A percentile compares a stretch with the other conserved stretches of the same genome.
phyloP scores from a whole-genome alignment of 2,797 vertebrate species.

The Macropus fuliginosus region DNA sequence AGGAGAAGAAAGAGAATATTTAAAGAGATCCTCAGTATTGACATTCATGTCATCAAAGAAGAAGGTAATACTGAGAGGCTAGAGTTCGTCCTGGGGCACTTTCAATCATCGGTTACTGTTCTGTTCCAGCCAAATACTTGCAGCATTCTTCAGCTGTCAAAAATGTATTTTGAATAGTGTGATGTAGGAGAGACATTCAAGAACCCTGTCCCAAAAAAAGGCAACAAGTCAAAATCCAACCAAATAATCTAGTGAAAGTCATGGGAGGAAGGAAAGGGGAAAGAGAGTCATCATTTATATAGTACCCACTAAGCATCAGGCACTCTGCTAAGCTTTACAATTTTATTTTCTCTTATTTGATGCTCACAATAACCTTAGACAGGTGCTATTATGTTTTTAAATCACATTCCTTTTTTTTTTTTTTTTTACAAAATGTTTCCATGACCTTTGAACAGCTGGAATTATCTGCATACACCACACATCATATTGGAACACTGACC shows the following conservation, averaged over 20 bases:
- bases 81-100: background rate
- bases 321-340: background rate
- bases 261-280: background rate
- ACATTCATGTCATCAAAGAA: background rate
- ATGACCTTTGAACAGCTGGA: constrained; percentile 93
- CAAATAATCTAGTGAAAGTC: background rate
- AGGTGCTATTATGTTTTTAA: background rate
- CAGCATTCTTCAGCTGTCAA: background rate
- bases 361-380: background rate
- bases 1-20: background rate
- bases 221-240: background rate
- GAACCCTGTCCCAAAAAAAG: background rate
- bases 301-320: too few relatives aligned
- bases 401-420: constrained; percentile 91
- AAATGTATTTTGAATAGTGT: background rate
- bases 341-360: background rate
- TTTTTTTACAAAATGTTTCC: constrained; percentile 90
- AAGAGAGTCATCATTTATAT: background rate
- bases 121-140: background rate
- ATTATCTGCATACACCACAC: constrained; percentile 95
- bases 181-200: background rate
- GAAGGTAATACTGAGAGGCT: background rate
- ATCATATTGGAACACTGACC: constrained; percentile 95
- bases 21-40: background rate
- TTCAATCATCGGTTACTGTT: background rate